Conservation (phyloP, 2,888 invertebrate genomes). For the Lochmaea capreae region DNA sequence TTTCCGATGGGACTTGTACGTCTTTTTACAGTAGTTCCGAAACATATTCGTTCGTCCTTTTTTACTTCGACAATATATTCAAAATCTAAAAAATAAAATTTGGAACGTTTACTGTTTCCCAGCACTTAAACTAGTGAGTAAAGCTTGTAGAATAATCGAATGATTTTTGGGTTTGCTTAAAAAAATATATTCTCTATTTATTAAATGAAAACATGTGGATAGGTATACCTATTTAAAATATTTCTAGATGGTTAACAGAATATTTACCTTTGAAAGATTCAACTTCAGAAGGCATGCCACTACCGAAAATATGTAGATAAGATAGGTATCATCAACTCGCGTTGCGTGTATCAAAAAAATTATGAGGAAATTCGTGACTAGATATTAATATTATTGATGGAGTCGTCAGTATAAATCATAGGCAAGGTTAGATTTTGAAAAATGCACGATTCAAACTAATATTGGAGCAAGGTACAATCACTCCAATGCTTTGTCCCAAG, state of each 20-base stretch:
- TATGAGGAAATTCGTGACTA: constrained; percentile 44
- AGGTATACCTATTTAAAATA: constrained; percentile 3
- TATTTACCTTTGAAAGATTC: constrained; percentile 24
- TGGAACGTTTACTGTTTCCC: too few relatives aligned
- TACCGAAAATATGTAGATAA: constrained; percentile 14
- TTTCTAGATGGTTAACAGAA: neutral
- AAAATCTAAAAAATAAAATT: constrained; percentile 54
- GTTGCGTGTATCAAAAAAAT: constrained; percentile 44
- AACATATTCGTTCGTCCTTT: constrained; percentile 56
- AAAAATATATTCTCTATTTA: neutral
- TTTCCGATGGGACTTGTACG: constrained; percentile 56
- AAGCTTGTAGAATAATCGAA: too few relatives aligned
- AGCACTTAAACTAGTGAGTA: too few relatives aligned
- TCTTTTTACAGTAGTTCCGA: constrained; percentile 56
- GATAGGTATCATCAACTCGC: constrained; percentile 23
- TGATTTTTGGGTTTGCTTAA: too few relatives aligned
- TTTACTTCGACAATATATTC: constrained; percentile 60
- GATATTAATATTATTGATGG: constrained; percentile 48
- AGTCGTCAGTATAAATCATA: constrained; percentile 35
- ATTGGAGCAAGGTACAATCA: constrained; percentile 35
- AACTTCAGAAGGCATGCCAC: constrained; percentile 16
- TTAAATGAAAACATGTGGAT: neutral
- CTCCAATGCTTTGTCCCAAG: constrained; percentile 8
- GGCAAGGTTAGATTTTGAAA: constrained; percentile 26
- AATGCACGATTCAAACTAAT: constrained; percentile 28